Evolutionary conservation across 2,888 invertebrate species (phyloP).

Genomic region (Gymnoscelis rufifasciata): DNA sequence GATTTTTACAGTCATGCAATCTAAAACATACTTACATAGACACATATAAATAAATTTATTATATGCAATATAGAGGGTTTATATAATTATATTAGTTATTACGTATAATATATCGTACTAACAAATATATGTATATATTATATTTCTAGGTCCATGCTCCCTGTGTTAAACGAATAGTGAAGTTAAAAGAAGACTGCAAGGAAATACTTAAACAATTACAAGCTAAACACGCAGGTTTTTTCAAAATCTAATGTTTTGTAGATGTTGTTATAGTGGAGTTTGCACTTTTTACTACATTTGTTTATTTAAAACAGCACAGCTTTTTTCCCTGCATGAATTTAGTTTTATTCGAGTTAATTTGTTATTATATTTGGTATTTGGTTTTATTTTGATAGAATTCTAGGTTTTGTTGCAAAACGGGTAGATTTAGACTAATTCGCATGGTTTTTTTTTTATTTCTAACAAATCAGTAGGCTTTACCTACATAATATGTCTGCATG

Average conservation of each 20-base stretch:
- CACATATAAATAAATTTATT: too few species aligned
- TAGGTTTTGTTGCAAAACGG: too few species aligned
- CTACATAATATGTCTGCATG: too few species aligned
- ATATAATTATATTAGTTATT: background rate
- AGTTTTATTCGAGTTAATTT: too few species aligned
- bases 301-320: constrained; percentile 12
- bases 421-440: background rate
- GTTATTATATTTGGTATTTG: too few species aligned
- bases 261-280: constrained; percentile 31
- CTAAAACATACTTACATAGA: too few species aligned
- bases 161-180: constrained; percentile 88
- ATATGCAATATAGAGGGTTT: background rate
- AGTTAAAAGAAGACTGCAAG: constrained; percentile 77
- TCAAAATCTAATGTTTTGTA: constrained; percentile 58
- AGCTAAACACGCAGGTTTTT: constrained; percentile 59
- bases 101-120: background rate
- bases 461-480: too few species aligned
- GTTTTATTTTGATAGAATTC: too few species aligned
- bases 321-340: background rate
- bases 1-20: too few species aligned
- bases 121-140: constrained; percentile 17
- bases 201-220: constrained; percentile 44
- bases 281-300: constrained; percentile 30
- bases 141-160: constrained; percentile 86
- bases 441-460: background rate